Conservation (phyloP, 2,888 invertebrate genomes). For the Hypsopygia costalis region DNA sequence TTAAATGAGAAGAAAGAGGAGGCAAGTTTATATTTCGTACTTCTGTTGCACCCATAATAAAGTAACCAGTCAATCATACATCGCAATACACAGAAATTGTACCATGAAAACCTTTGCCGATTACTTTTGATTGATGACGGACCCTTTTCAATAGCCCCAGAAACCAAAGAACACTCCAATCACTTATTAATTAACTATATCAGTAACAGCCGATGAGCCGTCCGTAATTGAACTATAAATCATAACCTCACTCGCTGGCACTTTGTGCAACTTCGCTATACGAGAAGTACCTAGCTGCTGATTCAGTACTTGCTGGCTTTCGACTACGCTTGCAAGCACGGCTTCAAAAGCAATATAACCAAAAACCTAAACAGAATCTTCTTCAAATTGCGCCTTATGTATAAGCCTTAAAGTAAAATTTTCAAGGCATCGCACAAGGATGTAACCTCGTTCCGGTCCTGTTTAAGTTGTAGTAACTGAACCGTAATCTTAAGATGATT, state of each 20-base stretch:
- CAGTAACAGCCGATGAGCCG: constrained; percentile 50
- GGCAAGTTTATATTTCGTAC: no score
- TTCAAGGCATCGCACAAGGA: constrained; percentile 25
- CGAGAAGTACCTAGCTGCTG: constrained; percentile 62
- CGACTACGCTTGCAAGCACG: constrained; percentile 56
- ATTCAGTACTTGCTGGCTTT: constrained; percentile 65
- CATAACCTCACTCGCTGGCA: constrained; percentile 45
- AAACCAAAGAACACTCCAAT: constrained; percentile 25
- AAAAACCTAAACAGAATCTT: constrained; percentile 19
- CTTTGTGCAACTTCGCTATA: constrained; percentile 55
- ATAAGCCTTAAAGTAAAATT: constrained; percentile 23
- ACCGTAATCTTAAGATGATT: constrained; percentile 77
- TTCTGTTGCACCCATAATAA: no score
- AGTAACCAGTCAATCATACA: no score
- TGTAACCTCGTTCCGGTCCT: constrained; percentile 37
- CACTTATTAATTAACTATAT: constrained; percentile 38
- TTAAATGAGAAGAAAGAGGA: no score
- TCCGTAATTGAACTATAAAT: constrained; percentile 73
- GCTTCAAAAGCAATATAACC: constrained; percentile 25
- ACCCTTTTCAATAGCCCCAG: constrained; percentile 19
- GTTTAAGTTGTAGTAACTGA: constrained; percentile 57
- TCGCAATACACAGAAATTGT: no score
- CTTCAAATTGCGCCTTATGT: constrained; percentile 27
- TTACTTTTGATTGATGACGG: constrained; percentile 24
- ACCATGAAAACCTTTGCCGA: constrained; percentile 17